These are phyloP conservation scores for Ondatra zibethicus DNA, from an alignment of 2,113 vertebrate species.

Conservation along the genomic window DNA sequence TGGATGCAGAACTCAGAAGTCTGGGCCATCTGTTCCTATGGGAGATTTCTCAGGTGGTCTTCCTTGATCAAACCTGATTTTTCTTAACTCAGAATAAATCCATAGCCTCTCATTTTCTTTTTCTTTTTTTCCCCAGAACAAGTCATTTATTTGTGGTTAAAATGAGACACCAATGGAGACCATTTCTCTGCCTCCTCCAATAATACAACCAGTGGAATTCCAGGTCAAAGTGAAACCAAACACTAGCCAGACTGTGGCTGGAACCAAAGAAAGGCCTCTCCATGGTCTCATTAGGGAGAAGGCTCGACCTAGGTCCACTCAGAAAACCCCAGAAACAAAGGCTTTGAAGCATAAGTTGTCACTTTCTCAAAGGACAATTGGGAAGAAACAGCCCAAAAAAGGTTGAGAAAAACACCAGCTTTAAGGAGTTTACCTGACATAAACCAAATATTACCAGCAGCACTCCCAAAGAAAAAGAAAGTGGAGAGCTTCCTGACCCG, in stretches of 20 bases:
- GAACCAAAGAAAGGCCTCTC: slow-evolving; percentile 89
- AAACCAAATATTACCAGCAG: slow-evolving; percentile 92
- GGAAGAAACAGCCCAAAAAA: slow-evolving; percentile 95
- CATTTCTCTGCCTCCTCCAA: slow-evolving; percentile 85
- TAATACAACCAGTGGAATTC: slow-evolving; percentile 85
- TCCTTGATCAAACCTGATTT: too few species aligned
- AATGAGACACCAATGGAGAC: slow-evolving; percentile 90
- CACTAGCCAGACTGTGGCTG: slow-evolving; percentile 81
- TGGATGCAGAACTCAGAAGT: too few species aligned
- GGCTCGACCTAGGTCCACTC: slow-evolving; percentile 91
- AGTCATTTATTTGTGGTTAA: slow-evolving; percentile 93
- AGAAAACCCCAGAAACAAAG: slow-evolving; percentile 93
- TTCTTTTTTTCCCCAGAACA: too few species aligned
- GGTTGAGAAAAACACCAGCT: slow-evolving; percentile 91
- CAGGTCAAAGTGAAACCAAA: slow-evolving; percentile 90
- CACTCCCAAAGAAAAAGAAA: slow-evolving; percentile 95
- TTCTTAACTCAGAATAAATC: too few species aligned
- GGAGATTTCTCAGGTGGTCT: too few species aligned
- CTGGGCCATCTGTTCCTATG: too few species aligned
- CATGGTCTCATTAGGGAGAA: slow-evolving; percentile 93
- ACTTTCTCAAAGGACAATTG: slow-evolving; percentile 90
- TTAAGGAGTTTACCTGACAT: slow-evolving; percentile 92
- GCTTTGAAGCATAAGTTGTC: slow-evolving; percentile 93
- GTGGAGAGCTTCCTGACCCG: slow-evolving; percentile 88
- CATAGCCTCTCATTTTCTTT: too few species aligned